Evolutionary conservation across 2,113 vertebrate genomes (phyloP), one percentile per base, ranked within the genome.

Genomic region (Jaculus jaculus): DNA sequence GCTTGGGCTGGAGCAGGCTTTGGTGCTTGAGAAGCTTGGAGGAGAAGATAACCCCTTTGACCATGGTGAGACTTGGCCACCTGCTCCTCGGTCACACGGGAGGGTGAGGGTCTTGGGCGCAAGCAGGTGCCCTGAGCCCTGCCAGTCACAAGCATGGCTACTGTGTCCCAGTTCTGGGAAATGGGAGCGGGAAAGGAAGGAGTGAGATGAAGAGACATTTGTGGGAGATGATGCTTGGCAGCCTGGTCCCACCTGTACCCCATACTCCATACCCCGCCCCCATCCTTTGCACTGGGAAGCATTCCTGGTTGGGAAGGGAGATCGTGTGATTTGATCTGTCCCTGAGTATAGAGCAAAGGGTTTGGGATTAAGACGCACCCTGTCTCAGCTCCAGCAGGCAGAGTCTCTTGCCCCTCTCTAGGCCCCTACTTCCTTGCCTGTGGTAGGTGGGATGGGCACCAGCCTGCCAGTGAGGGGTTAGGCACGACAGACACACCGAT

Each of bases 1-100:
- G 3, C 26, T 71, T 60, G 32, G 71, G 26, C 87, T 90, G 54
- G 42, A 91, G 78, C 65, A 20, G 42, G 74, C 21, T 87, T 84
- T n/a, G 51, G 39, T 51, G 78, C 18, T 65, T 30, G 0, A 32
- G 60, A 93, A 34, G 61, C 34, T 77, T 74, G 84, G 51, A 80
- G 89, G 77, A 77, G 47, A 54, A 32, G 0, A 11, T 7, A 81
- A 75, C 20, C 84, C 34, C 26, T 32, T 61, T 81, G 15, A 28
- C 39, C 63, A 96, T 87, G 96, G 96, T 96, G 75, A 95, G 91
- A 32, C 34, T 90, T 61, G 60, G 16, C 63, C 42, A 15, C 1
- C 0, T 9, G 42, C 28, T 84, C 37, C 6, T 5, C 28, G 74
- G 37, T 84, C n/a, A 26, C 18, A 3, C 0, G 2, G 61, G n/a